Conservation (phyloP, 2,113 vertebrate species). For the Chrysochloris asiatica region DNA sequence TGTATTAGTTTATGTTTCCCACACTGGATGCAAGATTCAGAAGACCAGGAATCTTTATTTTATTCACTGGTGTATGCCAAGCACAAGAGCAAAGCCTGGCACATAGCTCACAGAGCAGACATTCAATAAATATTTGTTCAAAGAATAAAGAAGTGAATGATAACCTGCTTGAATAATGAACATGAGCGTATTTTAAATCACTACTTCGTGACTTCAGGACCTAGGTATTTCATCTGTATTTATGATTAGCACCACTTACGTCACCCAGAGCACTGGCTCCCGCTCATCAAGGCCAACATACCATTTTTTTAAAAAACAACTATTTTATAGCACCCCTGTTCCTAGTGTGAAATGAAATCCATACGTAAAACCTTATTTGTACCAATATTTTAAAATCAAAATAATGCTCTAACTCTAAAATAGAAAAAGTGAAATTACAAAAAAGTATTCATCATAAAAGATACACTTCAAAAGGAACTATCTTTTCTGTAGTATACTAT, state of each 20-base stretch:
- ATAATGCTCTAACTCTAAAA: background rate
- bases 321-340: background rate
- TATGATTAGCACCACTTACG: background rate
- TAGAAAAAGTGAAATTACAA: no score
- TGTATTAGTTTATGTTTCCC: background rate
- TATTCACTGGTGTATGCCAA: background rate
- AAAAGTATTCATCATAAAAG: background rate
- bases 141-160: background rate
- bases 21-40: background rate
- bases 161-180: background rate
- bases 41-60: background rate
- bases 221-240: background rate
- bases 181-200: background rate
- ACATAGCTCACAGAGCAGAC: background rate
- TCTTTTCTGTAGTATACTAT: no score
- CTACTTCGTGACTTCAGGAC: background rate
- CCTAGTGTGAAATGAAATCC: background rate
- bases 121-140: background rate
- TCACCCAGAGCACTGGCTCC: background rate
- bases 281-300: background rate
- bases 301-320: background rate
- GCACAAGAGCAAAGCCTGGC: background rate
- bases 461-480: background rate
- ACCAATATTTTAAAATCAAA: background rate
- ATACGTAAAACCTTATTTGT: background rate